Evolutionary conservation across 2,113 vertebrate species (phyloP), one percentile per base, ranked within the genome.

Genomic region (Thinocorus orbignyianus): DNA sequence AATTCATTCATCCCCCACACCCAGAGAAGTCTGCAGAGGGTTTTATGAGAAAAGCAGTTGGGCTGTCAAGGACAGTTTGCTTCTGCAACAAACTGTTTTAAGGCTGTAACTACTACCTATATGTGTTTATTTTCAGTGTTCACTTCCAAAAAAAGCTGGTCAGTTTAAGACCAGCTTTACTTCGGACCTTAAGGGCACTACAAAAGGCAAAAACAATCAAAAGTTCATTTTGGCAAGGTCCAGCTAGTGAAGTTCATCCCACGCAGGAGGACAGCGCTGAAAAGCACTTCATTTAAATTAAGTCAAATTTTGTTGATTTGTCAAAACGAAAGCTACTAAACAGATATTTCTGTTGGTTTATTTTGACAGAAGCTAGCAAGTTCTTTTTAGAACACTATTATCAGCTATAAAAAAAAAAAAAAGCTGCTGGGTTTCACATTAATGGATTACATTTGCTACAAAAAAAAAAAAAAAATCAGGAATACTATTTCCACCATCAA

Each of bases 41-140:
- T 22, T 95, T 94, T 91, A 89, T 5, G 35, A 84, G 61, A 64
- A 91, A 92, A 91, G 57, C 69, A 89, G 49, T 66, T 85, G 66
- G 37, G 65, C 62, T 49, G 17, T 25, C 62, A 72, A 85, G 66
- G 81, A 52, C 46, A 57, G n/a, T 69, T 91, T 80, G 49, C 31
- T 82, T 52, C 54, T 90, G 48, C 41, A 61, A 30, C 54, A 93
- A 84, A 87, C 19, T 77, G 1, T 25, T 87, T 85, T 82, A 88
- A 94, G 46, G 31, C 61, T 1, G 1, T 58, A 93, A 73, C 49
- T 70, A 48, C 68, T 58, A 66, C 61, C 7, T 77, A 9, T 9
- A 28, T 4, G 2, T 19, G 52, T 76, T 69, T 52, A 72, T 85
- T 85, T 68, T 60, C 14, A 51, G 10, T 62, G 73, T 15, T 60